phyloP scores from a whole-genome alignment of 2,113 vertebrate genomes.

The Ageneiosus marmoratus region DNA sequence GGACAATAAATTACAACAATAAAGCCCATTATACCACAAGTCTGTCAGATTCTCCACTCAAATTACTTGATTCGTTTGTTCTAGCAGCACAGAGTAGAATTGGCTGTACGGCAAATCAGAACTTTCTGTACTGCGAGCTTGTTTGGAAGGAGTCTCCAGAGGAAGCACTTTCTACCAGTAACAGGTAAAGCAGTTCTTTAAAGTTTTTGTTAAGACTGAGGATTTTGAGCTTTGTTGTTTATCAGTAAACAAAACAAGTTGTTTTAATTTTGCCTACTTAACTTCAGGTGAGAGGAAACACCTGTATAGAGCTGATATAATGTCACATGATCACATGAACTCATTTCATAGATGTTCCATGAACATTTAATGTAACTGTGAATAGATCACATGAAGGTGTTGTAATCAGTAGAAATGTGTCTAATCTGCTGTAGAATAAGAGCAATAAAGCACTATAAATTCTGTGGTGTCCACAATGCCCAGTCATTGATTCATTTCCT shows the following conservation, averaged over 20 bases:
- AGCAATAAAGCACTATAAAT: neutral
- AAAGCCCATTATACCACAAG: neutral
- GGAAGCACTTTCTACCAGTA: neutral
- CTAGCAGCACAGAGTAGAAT: neutral
- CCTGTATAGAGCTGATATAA: neutral
- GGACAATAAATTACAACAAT: constrained; percentile 9
- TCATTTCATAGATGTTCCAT: neutral
- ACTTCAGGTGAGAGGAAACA: neutral
- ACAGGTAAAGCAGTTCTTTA: neutral
- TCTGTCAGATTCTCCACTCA: neutral
- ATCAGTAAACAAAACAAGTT: neutral
- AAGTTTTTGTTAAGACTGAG: neutral
- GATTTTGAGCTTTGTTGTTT: neutral
- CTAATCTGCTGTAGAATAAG: neutral
- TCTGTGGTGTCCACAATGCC: neutral
- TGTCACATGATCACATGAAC: neutral
- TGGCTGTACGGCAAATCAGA: neutral
- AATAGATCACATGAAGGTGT: neutral
- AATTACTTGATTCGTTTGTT: neutral
- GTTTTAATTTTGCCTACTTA: neutral
- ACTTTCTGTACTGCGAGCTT: neutral
- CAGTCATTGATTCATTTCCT: neutral
- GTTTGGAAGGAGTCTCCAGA: neutral
- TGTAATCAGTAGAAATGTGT: neutral
- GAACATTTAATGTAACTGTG: neutral